Evolutionary conservation across 1,140 invertebrate genomes (phyloP).

Genomic region (Steinernema khuongi): DNA sequence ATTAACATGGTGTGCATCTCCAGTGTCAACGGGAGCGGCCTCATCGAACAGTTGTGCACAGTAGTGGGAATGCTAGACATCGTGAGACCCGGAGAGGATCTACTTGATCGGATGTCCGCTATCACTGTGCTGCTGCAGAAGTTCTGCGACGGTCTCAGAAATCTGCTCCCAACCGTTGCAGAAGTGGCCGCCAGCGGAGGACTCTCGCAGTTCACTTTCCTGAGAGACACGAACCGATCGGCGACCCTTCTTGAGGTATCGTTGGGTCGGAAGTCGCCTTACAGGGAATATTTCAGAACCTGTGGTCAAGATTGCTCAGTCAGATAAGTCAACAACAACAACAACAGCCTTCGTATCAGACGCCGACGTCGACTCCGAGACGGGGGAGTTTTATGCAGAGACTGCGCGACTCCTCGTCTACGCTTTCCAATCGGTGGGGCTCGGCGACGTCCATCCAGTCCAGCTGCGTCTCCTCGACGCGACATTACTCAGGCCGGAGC

Average conservation of each 20-base stretch:
- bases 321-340: background rate
- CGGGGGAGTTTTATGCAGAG: background rate
- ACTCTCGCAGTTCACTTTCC: background rate
- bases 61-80: background rate
- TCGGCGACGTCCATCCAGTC: background rate
- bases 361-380: background rate
- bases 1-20: background rate
- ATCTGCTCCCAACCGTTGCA: background rate
- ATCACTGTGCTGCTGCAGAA: background rate
- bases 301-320: background rate
- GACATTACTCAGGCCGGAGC: background rate
- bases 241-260: background rate
- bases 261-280: background rate
- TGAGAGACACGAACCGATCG: background rate
- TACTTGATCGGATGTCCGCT: background rate
- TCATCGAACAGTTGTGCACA: background rate
- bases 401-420: background rate
- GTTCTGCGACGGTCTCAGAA: background rate
- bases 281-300: background rate
- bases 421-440: background rate
- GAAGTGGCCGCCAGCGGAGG: background rate
- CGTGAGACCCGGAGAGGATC: background rate
- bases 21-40: background rate
- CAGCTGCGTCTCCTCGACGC: background rate
- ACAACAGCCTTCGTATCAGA: background rate